Evolutionary conservation across 2,113 vertebrate species (phyloP).

Genomic region (Astatotilapia flaviijosephi): DNA sequence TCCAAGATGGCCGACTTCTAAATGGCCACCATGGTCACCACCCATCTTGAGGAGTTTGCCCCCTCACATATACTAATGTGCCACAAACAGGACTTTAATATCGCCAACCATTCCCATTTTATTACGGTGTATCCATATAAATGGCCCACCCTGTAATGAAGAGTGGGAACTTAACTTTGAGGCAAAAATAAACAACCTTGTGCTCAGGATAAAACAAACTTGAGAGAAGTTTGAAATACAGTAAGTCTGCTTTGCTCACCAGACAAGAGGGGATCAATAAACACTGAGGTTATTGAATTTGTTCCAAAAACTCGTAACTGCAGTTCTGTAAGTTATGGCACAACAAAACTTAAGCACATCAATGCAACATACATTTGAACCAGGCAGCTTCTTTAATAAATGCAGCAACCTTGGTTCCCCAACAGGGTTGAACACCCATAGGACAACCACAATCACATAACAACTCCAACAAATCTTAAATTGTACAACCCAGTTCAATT

Average conservation of each 20-base stretch:
- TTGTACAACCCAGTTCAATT: background rate
- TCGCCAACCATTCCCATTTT: background rate
- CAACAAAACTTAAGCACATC: background rate
- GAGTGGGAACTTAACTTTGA: background rate
- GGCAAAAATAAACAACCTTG: background rate
- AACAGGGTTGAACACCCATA: background rate
- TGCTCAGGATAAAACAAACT: background rate
- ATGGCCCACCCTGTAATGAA: background rate
- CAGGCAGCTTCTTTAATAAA: background rate
- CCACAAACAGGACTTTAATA: background rate
- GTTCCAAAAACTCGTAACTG: background rate
- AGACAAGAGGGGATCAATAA: background rate
- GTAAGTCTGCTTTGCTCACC: background rate
- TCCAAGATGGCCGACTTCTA: background rate
- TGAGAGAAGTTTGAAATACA: background rate
- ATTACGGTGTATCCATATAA: background rate
- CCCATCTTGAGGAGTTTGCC: background rate
- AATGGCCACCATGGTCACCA: background rate
- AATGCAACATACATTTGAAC: background rate
- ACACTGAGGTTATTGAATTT: background rate
- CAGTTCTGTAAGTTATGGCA: background rate
- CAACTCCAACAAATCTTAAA: background rate
- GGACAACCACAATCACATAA: background rate
- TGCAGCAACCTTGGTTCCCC: background rate
- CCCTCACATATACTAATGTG: background rate